Evolutionary conservation across 2,888 invertebrate genomes (phyloP).

Genomic region (Microctonus hyperodae): DNA sequence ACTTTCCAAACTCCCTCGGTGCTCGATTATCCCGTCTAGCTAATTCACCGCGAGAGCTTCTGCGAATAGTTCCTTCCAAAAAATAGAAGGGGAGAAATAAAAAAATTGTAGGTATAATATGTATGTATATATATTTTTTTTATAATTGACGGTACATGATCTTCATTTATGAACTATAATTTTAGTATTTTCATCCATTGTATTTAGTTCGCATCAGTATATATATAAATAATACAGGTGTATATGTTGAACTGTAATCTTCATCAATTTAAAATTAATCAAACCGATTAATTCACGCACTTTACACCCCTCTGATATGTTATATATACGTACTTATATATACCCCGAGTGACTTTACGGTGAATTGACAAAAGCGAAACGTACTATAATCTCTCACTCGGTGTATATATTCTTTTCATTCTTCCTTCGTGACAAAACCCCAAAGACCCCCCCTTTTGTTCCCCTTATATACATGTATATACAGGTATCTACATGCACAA

Average conservation of each 20-base stretch:
- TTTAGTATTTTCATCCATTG: too few species aligned
- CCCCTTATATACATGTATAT: conserved; percentile 1
- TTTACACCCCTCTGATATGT: neutral
- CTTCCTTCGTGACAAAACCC: conserved; percentile 4
- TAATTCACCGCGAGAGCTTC: conserved; percentile 26
- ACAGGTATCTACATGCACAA: neutral
- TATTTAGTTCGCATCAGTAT: too few species aligned
- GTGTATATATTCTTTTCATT: neutral
- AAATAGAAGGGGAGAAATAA: neutral
- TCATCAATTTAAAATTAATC: neutral
- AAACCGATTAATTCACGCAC: neutral
- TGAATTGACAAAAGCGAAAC: conserved; percentile 3
- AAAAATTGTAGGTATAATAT: too few species aligned
- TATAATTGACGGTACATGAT: too few species aligned
- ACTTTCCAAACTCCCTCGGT: conserved; percentile 40
- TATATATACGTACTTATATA: neutral
- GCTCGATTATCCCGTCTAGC: conserved; percentile 40
- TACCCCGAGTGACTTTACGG: neutral
- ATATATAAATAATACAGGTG: too few species aligned
- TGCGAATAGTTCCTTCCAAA: neutral
- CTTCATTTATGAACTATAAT: too few species aligned
- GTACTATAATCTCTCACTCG: neutral
- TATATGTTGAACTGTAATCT: too few species aligned
- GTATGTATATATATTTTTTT: too few species aligned
- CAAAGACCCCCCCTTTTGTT: neutral